Conservation (phyloP, 2,797 vertebrate genomes). For the Mus spretus region DNA sequence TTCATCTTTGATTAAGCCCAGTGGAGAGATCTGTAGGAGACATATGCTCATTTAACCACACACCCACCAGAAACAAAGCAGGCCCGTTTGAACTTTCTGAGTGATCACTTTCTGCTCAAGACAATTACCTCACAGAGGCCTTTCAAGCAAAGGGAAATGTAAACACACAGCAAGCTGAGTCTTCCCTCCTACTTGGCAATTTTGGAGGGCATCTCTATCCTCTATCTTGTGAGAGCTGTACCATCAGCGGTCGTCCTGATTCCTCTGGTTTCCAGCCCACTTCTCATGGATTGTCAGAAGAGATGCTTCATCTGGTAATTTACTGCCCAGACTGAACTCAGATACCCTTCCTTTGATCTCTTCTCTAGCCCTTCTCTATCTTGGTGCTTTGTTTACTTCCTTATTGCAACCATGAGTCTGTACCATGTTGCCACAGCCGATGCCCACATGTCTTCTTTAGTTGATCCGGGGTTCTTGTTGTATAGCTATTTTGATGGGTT, state of each 20-base stretch:
- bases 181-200: background rate
- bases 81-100: background rate
- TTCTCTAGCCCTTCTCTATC: background rate
- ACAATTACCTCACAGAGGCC: background rate
- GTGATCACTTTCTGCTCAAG: background rate
- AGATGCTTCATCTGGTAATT: background rate
- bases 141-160: background rate
- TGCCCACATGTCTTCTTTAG: background rate
- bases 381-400: background rate
- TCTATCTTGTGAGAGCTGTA: background rate
- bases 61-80: background rate
- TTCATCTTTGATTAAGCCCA: background rate
- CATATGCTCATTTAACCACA: background rate
- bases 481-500: background rate
- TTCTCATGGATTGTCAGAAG: background rate
- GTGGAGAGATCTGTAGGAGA: background rate
- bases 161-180: background rate
- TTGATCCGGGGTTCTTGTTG: background rate
- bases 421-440: background rate
- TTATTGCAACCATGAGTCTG: background rate
- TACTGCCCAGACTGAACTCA: background rate
- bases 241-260: background rate
- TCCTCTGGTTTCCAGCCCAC: background rate
- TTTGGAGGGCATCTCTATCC: background rate
- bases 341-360: background rate